Base-by-base conservation (phyloP, 2,888 invertebrate species). In the Xanthostigma xanthostigma region DNA sequence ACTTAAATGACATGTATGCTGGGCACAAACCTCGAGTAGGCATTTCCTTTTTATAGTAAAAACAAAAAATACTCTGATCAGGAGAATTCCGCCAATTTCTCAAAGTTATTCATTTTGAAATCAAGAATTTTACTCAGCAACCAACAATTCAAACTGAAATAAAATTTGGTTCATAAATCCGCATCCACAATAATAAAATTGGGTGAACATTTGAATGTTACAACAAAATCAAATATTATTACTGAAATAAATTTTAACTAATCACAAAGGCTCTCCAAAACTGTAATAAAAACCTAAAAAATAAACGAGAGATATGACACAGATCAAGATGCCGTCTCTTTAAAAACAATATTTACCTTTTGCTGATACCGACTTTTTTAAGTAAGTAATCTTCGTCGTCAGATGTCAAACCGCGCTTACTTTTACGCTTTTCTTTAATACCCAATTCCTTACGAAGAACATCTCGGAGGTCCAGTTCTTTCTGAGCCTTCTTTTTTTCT, bases 401-500 rank as follows among this genome's bases (percentile, higher is more conserved):
- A 10, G 65, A 63, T 48, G 57, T 59, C 14, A 61, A 47, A 41
- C 58, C 59, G 47, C 48, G 37, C 43, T 48, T 48, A 48, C 39
- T 53, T 43, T 62, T 61, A 42, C 61, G 60, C 53, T 66, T 67
- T 49, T 66, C 64, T 52, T 65, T 65, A 49, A 61, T 55, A 34
- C 62, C 66, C 46, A 68, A 54, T 53, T 68, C 68, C 53, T 71
- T 83, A 74, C 82, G 80, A 55, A 79, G 73, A 11, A 80, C 81
- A 59, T 81, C 81, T 49, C 80, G 69, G 44, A 81, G 68, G 56
- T 73, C 81, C 53, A 80, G 64, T 37, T 81, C 81, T 35, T 78
- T 75, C 46, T 81, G 66, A 35, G 79, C 75, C 58, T 81, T 80
- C 58, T 81, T 81, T 60, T 84, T 81, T 56, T 84, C 82, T 57